Base-by-base conservation (phyloP, 2,888 invertebrate species). In the Orthonychiurus folsomi region DNA sequence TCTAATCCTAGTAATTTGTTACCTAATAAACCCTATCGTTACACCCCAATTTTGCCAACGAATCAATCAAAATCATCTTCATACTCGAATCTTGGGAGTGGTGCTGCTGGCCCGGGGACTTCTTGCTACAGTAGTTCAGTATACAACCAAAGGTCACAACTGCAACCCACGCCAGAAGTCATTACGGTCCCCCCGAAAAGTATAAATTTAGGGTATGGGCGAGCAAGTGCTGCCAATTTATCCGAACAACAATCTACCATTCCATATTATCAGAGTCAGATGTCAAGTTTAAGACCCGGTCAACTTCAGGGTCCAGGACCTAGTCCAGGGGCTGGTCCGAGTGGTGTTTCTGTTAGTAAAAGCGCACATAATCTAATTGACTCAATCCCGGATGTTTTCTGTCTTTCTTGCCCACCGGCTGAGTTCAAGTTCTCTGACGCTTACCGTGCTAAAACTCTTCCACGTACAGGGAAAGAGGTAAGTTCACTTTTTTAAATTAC, bases 391-490 rank as follows among this genome's bases (percentile, higher is more conserved):
- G 71, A 73, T 69, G 71, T 73, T 50, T 73, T 73, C 66, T 73
- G 73, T 67, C 65, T 73, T 58, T 73, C 73, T 59, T 73, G 73
- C 55, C 73, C 73, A 25, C 73, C 73, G 56, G 71, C 73, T 3
- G 73, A 73, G 62, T 73, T 69, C 63, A 73, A 73, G 66, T 73
- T 73, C 52, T 73, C 73, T 60, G 73, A 73, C 63, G 73, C 73
- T 59, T 73, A 73, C 63, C 73, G 73, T 69, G 73, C 73, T 59
- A 73, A 73, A 73, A 73, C 73, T 66, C 66, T 73, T 25, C 73
- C 73, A 52, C 73, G 73, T 62, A 69, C 71, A 71, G 73, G 73
- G 52, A 73, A 73, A 65, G 73, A 73, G 70, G 73, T 73, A 65
- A 65, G 66, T 47, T 37, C 15, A 15, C 9, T 9, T 37, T 37